Evolutionary conservation across 2,113 vertebrate genomes (phyloP), one percentile per base, ranked within the genome.

Genomic region (Mesocricetus auratus): DNA sequence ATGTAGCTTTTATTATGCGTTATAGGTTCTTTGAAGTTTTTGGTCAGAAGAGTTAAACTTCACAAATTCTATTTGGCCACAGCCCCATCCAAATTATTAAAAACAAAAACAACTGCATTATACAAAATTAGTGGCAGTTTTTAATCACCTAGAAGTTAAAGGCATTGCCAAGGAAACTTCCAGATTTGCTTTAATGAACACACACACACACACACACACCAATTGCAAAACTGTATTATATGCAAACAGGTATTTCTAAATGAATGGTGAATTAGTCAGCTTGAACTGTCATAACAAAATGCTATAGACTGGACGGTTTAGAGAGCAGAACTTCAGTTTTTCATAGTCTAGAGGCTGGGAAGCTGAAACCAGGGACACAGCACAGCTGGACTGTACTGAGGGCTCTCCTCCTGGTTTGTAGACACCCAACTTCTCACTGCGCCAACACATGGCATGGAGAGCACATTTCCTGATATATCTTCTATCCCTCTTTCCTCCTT

Each of bases 21-120:
- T 92, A 60, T 77, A 88, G 56, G 12, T 39, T 88, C 91, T 92
- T 95, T 88, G 53, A 89, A 86, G 58, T 88, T 97, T 96, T n/a
- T 24, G 73, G 66, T 60, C 64, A 91, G 86, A 95, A 94, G 31
- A 93, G 5, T 69, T 97, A 94, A 96, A 94, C 50, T 77, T 93
- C 86, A 94, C 66, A 86, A 96, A 97, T 92, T 91, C 89, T 94
- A 90, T 66, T 75, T 93, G 71, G 74, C 62, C 89, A 56, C 16
- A 89, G 60, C 17, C 45, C 77, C 81, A 88, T 24, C 45, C 53
- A 87, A 95, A 95, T 36, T 60, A 62, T 74, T 83, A 56, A 58
- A 19, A 71, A 71, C 47, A n/a, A 69, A 89, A 96, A 93, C 47
- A 94, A 13, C 47, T 92, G 15, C 79, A 92, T 74, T 86, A 33